Conservation (phyloP, 2,888 invertebrate species). For the Oasisia sp. region DNA sequence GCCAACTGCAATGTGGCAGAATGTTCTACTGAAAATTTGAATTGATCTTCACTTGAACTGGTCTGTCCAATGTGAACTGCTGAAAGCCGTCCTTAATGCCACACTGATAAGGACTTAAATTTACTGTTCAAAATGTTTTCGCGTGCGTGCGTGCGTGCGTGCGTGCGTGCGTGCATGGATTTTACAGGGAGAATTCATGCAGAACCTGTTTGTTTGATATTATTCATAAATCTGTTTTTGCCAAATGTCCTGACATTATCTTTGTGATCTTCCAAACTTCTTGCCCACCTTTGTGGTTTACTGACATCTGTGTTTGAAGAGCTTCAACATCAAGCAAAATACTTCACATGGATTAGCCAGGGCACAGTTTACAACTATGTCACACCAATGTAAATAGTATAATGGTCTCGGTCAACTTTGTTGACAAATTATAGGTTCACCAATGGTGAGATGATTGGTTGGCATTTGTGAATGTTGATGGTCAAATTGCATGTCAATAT, state of each 20-base stretch:
- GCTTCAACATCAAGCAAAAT: not conserved
- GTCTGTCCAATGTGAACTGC: too few relatives aligned
- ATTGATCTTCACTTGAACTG: too few relatives aligned
- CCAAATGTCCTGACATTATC: not conserved
- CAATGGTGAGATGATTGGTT: not conserved
- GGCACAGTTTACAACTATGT: not conserved
- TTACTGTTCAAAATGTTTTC: not conserved
- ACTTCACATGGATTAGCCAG: not conserved
- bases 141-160: too few relatives aligned
- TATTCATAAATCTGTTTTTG: not conserved
- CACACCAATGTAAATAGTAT: not conserved
- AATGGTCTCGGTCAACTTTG: not conserved
- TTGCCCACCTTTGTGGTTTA: not conserved
- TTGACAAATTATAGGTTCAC: not conserved
- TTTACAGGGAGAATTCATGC: not conserved
- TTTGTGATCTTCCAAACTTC: not conserved
- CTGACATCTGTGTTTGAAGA: not conserved
- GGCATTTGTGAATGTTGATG: not conserved
- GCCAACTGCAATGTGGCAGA: too few relatives aligned
- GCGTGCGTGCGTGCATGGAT: too few relatives aligned
- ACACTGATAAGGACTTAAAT: not conserved
- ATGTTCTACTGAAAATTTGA: too few relatives aligned
- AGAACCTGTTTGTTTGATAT: not conserved
- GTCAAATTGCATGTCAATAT: not conserved
- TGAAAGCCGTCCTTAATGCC: too few relatives aligned